Base-by-base conservation (phyloP, 2,797 vertebrate genomes). In the Craterocephalus amniculus region DNA sequence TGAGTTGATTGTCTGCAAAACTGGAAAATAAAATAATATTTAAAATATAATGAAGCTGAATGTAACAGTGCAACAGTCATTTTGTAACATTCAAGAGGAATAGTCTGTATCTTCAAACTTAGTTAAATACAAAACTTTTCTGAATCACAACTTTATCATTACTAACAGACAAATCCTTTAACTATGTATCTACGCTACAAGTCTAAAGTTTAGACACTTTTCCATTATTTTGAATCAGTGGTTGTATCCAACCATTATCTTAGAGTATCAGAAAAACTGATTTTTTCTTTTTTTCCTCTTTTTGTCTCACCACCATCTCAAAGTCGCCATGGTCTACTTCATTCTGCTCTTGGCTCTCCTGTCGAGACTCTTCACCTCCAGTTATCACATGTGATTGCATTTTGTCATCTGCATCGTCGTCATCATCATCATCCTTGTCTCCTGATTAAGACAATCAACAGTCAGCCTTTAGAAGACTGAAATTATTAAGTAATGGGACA, bases 291-390 rank as follows among this genome's bases (percentile, higher is more conserved):
- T 20, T 4, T 38, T 12, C 0, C 27, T 13, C 3, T 58, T 14
- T 79, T 43, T 63, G 31, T 96, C 97, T 96, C 89, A 99, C 98
- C 96, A 99, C 98, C 98, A 99, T 99, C 91, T 99, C 98, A 24
- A 99, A 99, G 92, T 99, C 98, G 0, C 97, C 96, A 0, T 99
- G 97, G 84, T 99, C 98, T 83, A 98, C 97, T 86, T 99, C 98
- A 1, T 74, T 96, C 84, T 99, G 98, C 67, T 99, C 98, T 76
- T 99, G 98, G 92, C 96, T 98, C 82, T 97, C 97, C 79, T 96
- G 97, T 34, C 96, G 93, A 61, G 96, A 94, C 11, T 97, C 94
- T 16, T 97, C 96, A 2, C 94, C 95, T n/a, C 95, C 95, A 0
- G 96, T 94, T 74, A 99, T 94, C 38, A 95, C 96, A 1, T 96